Percentiles rank a stretch among this genome's conserved stretches.
These are phyloP conservation scores for Hofmannophila pseudospretella DNA, from an alignment of 2,888 invertebrate genomes.

Conservation along the genomic window DNA sequence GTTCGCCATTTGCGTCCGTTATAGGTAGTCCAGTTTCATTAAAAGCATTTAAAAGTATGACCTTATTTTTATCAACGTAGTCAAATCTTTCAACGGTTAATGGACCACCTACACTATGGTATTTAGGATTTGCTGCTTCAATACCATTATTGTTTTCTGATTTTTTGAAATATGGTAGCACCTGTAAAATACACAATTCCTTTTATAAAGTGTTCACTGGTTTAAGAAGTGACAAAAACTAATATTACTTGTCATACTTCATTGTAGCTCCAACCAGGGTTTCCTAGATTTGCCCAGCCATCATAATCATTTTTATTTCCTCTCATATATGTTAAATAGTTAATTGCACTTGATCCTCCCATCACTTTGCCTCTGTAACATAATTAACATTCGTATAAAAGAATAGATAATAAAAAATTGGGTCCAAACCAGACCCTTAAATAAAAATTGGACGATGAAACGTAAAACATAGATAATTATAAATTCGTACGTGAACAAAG, in stretches of 20 bases:
- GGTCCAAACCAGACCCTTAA: no score
- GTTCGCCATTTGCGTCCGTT: slow-evolving; percentile 74
- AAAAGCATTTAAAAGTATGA: slow-evolving; percentile 75
- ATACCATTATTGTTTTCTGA: slow-evolving; percentile 78
- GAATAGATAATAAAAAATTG: no score
- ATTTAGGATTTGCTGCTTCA: slow-evolving; percentile 59
- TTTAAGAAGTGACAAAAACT: no score
- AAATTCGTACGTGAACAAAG: slow-evolving; percentile 61
- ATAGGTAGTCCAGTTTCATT: slow-evolving; percentile 76
- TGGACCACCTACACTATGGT: slow-evolving; percentile 78
- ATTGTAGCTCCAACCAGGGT: slow-evolving; percentile 79
- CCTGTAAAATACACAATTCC: slow-evolving; percentile 27
- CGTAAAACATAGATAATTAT: not conserved
- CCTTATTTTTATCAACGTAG: slow-evolving; percentile 76
- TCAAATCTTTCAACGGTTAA: slow-evolving; percentile 79
- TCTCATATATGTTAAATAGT: slow-evolving; percentile 79
- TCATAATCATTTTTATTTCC: slow-evolving; percentile 79
- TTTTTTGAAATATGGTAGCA: slow-evolving; percentile 83
- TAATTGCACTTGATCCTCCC: slow-evolving; percentile 82
- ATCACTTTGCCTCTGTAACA: slow-evolving; percentile 76
- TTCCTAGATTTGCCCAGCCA: slow-evolving; percentile 79
- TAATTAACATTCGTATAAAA: no score
- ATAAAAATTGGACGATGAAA: no score
- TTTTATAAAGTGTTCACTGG: not conserved
- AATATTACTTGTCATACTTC: slow-evolving; percentile 42